These are phyloP conservation scores for Trogon melanurus DNA, from an alignment of 2,113 vertebrate species.

Conservation along the genomic window DNA sequence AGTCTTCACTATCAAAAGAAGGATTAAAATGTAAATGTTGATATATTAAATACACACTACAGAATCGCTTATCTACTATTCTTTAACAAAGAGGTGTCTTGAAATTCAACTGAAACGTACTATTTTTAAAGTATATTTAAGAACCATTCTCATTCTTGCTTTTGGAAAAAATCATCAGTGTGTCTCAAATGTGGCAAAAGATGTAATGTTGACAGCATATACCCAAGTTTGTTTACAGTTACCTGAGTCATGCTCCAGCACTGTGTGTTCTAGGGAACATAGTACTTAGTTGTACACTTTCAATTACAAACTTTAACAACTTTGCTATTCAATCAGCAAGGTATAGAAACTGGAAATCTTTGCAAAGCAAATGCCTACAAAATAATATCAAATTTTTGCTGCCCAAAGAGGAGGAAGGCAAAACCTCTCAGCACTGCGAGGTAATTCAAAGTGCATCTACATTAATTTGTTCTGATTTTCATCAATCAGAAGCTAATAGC, in stretches of 20 bases:
- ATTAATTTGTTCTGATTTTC: not conserved
- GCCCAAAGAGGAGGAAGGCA: not conserved
- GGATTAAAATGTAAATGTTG: not conserved
- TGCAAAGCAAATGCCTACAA: not conserved
- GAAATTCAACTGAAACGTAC: not conserved
- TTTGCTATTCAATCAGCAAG: not conserved
- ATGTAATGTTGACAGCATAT: not conserved
- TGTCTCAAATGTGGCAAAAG: not conserved
- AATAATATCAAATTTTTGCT: not conserved
- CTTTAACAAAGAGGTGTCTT: not conserved
- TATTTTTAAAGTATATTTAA: not conserved
- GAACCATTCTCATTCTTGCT: not conserved
- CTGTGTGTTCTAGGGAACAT: not conserved
- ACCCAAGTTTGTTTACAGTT: not conserved
- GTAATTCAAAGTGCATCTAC: not conserved
- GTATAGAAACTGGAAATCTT: not conserved
- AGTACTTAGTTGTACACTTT: not conserved
- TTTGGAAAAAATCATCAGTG: not conserved
- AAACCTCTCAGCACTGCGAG: not conserved
- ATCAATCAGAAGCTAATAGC: not conserved
- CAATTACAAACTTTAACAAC: not conserved
- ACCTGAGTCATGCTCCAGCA: not conserved
- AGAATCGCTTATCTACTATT: not conserved
- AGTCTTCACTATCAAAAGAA: not conserved
- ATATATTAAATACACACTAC: not conserved